Evolutionary conservation across 2,797 vertebrate species (phyloP).

Genomic region (Aotus griseimembra): DNA sequence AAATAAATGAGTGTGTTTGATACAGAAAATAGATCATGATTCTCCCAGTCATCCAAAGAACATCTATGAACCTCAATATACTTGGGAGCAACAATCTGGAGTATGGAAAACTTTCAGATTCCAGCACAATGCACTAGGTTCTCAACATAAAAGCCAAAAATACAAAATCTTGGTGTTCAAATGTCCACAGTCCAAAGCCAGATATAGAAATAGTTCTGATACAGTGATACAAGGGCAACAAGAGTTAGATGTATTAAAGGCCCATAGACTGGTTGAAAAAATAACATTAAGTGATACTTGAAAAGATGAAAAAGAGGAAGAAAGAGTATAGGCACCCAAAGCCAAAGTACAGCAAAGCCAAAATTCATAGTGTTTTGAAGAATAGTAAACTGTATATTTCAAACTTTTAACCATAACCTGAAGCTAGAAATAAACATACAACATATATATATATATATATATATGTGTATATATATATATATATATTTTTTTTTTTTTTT

Average conservation of each 20-base stretch:
- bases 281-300: background rate
- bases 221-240: background rate
- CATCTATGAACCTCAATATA: background rate
- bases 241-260: background rate
- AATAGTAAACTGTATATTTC: background rate
- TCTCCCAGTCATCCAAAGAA: background rate
- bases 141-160: slow-evolving; percentile 3
- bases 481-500: background rate
- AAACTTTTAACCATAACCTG: background rate
- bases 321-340: background rate
- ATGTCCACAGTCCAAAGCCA: background rate
- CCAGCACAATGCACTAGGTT: background rate
- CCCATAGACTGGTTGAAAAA: background rate
- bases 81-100: background rate
- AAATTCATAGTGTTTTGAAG: background rate
- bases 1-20: background rate
- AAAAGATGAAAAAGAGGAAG: background rate
- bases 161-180: background rate
- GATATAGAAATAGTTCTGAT: background rate
- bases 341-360: background rate
- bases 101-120: background rate
- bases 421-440: background rate
- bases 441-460: background rate
- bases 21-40: background rate
- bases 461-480: too few relatives aligned